phyloP scores from a whole-genome alignment of 2,113 vertebrate species.

The Halichoeres trimaculatus region DNA sequence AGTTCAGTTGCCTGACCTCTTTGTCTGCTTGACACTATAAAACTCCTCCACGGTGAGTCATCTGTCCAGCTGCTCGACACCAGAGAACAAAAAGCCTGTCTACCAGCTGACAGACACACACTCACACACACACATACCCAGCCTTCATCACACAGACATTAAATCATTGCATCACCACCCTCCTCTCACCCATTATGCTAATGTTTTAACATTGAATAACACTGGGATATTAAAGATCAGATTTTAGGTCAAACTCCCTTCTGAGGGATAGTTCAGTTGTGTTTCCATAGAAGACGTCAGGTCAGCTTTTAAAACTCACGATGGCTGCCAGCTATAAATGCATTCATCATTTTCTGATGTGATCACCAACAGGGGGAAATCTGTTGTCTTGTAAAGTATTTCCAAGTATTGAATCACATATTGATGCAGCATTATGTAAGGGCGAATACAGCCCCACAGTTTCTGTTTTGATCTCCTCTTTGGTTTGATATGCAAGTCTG shows the following conservation, averaged over 20 bases:
- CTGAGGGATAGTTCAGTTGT: background rate
- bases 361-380: background rate
- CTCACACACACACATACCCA: background rate
- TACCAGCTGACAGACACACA: constrained; percentile 60
- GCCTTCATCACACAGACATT: background rate
- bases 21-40: constrained; percentile 10
- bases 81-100: constrained; percentile 57
- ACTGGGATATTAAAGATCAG: background rate
- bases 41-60: constrained; percentile 56
- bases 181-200: background rate
- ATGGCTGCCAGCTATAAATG: background rate
- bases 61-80: constrained; percentile 68
- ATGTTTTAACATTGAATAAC: constrained; percentile 8
- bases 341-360: background rate
- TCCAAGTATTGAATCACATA: constrained; percentile 5
- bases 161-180: constrained; percentile 11
- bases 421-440: background rate
- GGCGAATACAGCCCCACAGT: constrained; percentile 3
- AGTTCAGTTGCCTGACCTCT: constrained; percentile 24
- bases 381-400: background rate
- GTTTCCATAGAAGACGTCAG: background rate
- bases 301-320: background rate
- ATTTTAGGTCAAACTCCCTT: background rate
- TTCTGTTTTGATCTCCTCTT: background rate
- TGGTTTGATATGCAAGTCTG: background rate